Percentiles rank a stretch among this genome's conserved stretches.
Evolutionary conservation across 1,140 invertebrate species (phyloP).

Genomic region (Sinonovacula constricta): DNA sequence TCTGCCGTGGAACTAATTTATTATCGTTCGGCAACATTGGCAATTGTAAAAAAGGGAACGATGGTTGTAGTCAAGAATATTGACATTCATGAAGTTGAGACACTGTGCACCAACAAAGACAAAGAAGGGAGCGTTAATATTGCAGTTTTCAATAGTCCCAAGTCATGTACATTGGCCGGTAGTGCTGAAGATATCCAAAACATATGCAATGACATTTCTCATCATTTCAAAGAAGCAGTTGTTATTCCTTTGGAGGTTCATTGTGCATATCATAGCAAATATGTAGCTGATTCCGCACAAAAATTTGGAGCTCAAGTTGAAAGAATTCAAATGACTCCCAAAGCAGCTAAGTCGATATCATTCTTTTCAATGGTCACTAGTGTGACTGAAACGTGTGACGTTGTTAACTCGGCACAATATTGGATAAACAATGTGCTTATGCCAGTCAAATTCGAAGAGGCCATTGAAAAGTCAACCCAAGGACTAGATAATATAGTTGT

Average conservation of each 20-base stretch:
- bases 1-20: slow-evolving; percentile 68
- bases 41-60: slow-evolving; percentile 52
- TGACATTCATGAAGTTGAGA: too few relatives aligned
- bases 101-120: too few relatives aligned
- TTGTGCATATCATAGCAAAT: slow-evolving; percentile 58
- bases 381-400: neutral
- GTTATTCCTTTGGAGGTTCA: slow-evolving; percentile 38
- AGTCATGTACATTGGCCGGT: slow-evolving; percentile 65
- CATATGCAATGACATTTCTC: neutral
- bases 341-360: slow-evolving; percentile 1
- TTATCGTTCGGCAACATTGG: slow-evolving; percentile 55
- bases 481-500: slow-evolving; percentile 16
- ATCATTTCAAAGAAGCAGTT: neutral
- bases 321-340: neutral
- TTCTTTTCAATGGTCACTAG: slow-evolving; percentile 49
- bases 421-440: slow-evolving; percentile 51
- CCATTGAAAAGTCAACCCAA: slow-evolving; percentile 10
- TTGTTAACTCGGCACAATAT: slow-evolving; percentile 27
- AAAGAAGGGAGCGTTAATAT: slow-evolving; percentile 32
- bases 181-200: slow-evolving; percentile 38
- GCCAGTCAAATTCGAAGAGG: slow-evolving; percentile 45
- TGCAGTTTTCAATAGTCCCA: slow-evolving; percentile 61
- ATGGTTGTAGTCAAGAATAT: slow-evolving; percentile 65
- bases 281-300: slow-evolving; percentile 29
- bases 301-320: slow-evolving; percentile 11